A percentile compares a stretch with the other conserved stretches of the same genome.
Conservation (phyloP, 2,113 vertebrate species). For the Oreotrochilus melanogaster region DNA sequence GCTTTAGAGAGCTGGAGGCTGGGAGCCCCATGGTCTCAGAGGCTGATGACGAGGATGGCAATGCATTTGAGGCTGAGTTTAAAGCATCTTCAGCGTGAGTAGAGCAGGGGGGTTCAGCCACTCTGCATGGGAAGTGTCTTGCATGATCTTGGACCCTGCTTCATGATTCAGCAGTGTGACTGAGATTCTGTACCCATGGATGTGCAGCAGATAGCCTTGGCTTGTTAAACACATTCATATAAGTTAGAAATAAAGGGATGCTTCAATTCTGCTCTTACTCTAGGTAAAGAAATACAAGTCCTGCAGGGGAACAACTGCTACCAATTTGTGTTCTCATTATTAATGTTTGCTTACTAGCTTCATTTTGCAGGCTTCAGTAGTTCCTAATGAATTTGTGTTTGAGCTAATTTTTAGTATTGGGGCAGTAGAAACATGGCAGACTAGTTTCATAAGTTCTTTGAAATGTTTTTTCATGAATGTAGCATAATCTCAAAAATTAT, state of each 20-base stretch:
- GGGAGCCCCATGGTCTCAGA: not conserved
- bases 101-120: not conserved
- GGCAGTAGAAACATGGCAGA: not conserved
- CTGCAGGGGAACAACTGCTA: not conserved
- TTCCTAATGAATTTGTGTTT: not conserved
- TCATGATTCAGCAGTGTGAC: not conserved
- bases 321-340: not conserved
- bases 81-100: conserved; percentile 44
- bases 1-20: not conserved
- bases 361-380: not conserved
- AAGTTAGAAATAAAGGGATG: not conserved
- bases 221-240: not conserved
- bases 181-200: not conserved
- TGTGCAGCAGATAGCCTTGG: not conserved
- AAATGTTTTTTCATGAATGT: not conserved
- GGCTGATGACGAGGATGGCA: conserved; percentile 10
- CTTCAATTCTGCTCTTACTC: not conserved
- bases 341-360: not conserved
- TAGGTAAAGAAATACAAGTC: not conserved
- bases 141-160: not conserved
- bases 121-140: not conserved
- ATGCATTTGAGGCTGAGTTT: conserved; percentile 39
- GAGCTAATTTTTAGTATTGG: not conserved
- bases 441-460: not conserved
- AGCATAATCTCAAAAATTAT: not conserved